These are phyloP conservation scores for Tetragnatha montana DNA, from an alignment of 2,888 invertebrate genomes.

Conservation along the genomic window DNA sequence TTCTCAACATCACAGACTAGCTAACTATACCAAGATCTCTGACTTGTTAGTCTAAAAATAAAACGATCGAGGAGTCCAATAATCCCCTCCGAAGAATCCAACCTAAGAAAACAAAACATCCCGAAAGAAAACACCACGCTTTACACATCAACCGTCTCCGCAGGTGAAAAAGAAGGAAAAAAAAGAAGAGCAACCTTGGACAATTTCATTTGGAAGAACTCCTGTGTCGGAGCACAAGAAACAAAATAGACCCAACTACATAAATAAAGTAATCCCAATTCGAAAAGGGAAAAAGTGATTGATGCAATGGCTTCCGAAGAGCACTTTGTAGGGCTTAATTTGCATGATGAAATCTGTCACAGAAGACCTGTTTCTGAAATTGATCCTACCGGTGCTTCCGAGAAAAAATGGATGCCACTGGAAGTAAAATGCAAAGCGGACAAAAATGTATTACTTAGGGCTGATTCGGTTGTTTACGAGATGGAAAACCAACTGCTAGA, in stretches of 20 bases:
- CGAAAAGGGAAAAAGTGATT: conserved; percentile 43
- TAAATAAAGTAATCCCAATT: conserved; percentile 49
- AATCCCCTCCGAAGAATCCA: not conserved
- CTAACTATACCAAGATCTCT: no score
- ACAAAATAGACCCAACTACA: conserved; percentile 7
- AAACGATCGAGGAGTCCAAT: not conserved
- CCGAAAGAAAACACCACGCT: not conserved
- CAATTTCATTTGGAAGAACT: conserved; percentile 42
- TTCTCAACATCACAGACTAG: no score
- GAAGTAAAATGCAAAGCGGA: not conserved
- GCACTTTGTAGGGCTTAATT: conserved; percentile 52
- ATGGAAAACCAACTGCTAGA: not conserved
- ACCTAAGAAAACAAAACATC: not conserved
- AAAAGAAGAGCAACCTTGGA: conserved; percentile 16
- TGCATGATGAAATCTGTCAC: conserved; percentile 59
- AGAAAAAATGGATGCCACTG: not conserved
- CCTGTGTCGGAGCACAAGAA: not conserved
- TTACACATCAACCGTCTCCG: not conserved
- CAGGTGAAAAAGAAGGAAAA: not conserved
- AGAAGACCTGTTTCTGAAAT: conserved; percentile 28
- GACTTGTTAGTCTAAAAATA: no score
- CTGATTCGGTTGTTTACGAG: not conserved
- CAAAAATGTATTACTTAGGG: not conserved
- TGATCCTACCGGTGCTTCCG: conserved; percentile 19
- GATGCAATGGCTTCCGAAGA: conserved; percentile 37